A percentile compares a stretch with the other conserved stretches of the same genome.
phyloP scores from a whole-genome alignment of 2,113 vertebrate species.

The Halcyon senegalensis region DNA sequence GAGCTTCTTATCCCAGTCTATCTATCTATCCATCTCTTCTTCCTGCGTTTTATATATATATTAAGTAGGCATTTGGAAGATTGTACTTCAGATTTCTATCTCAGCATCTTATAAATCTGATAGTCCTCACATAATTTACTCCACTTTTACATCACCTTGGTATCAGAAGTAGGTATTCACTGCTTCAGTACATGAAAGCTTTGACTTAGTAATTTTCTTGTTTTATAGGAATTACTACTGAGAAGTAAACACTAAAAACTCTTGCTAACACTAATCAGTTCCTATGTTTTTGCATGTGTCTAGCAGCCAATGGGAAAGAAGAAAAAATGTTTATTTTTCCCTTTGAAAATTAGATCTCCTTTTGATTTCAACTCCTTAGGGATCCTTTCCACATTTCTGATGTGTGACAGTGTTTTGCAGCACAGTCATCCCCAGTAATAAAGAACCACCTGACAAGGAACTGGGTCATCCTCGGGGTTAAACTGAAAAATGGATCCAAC shows the following conservation, averaged over 20 bases:
- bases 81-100: background rate
- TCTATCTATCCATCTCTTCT: background rate
- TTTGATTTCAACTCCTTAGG: slow-evolving; percentile 4
- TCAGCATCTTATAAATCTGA: background rate
- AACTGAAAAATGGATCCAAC: slow-evolving; percentile 19
- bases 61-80: background rate
- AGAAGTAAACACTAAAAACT: background rate
- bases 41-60: background rate
- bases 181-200: background rate
- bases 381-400: background rate
- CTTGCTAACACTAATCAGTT: background rate
- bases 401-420: background rate
- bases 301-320: background rate
- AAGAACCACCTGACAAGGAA: background rate
- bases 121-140: background rate
- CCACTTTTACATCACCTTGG: background rate
- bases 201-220: background rate
- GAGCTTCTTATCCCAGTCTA: background rate
- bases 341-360: slow-evolving; percentile 9
- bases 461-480: slow-evolving; percentile 18
- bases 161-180: background rate
- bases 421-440: background rate
- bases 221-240: background rate
- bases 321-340: background rate
- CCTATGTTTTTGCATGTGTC: background rate